phyloP scores from a whole-genome alignment of 2,797 vertebrate species.

The Enteromius viviparus region DNA sequence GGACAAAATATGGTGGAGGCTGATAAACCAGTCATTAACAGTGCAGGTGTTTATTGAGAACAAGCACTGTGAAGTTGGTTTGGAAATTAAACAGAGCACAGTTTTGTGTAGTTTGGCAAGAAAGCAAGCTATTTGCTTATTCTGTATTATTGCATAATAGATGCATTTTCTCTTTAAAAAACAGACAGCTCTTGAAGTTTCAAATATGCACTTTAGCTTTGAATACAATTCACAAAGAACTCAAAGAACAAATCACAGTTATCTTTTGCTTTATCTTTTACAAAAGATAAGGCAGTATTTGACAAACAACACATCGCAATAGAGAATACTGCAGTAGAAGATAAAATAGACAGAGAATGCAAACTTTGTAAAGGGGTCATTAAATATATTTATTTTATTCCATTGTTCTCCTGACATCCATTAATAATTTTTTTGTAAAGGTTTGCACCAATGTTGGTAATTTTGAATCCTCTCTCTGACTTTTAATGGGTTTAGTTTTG shows the following conservation, averaged over 20 bases:
- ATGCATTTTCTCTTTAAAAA: conserved; percentile 5
- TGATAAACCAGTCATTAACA: conserved; percentile 41
- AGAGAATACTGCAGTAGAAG: background rate
- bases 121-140: conserved; percentile 12
- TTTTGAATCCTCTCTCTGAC: background rate
- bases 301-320: background rate
- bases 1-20: conserved; percentile 33
- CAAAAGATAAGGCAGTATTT: conserved; percentile 12
- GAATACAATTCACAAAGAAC: conserved; percentile 28
- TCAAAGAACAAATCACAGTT: conserved; percentile 4
- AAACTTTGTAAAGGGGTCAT: background rate
- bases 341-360: background rate
- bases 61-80: background rate
- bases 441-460: background rate
- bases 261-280: conserved; percentile 12
- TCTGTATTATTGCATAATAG: conserved; percentile 18
- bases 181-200: background rate
- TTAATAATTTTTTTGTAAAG: background rate
- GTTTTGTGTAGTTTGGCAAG: conserved; percentile 27
- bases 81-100: conserved; percentile 14
- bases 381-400: background rate
- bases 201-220: background rate
- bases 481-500: background rate
- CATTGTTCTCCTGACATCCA: conserved; percentile 1
- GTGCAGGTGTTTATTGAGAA: conserved; percentile 41